Base-by-base conservation (phyloP, 2,113 vertebrate genomes). In the Dissostichus mawsoni region DNA sequence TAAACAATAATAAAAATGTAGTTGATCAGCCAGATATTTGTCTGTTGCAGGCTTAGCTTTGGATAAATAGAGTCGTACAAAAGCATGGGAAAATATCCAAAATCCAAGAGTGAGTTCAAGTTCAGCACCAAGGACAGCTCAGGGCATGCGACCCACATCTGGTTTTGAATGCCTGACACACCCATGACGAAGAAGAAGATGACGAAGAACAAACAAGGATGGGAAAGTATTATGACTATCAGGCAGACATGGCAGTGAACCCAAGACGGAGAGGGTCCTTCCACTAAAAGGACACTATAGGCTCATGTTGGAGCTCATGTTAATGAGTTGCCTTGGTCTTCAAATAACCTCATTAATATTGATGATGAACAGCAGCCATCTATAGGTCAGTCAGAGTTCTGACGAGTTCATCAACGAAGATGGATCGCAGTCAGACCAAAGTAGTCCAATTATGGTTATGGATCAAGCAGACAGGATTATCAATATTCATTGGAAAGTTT, bases 341-440 rank as follows among this genome's bases (percentile, higher is more conserved):
- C 61, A 90, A 69, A 90, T 81, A 71, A 68, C 55, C 62, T 78
- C 67, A 83, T 81, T 65, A 80, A 82, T 80, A 74, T 78, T 89
- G 17, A 86, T 68, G 57, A 76, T 55, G 20, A 74, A 51, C 53
- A 52, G 20, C 48, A 74, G 64, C 55, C 65, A 66, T 69, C 63
- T 57, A 58, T 47, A 69, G 7, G 25, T 73, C 69, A 81, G 33
- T 52, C 36, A 45, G 23, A 44, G 66, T 20, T 80, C 77, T 81
- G 82, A 81, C 1, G 4, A 61, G 36, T 55, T 73, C 12, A 36
- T 61, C 58, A 62, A 69, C 29, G 69, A 69, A 47, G 47, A 66
- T 1, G 4, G 20, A 9, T 41, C 36, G 36, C 36, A 41, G n/a
- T 75, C 69, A 55, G 64, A 75, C 41, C 29, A 20, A 77, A 64